A percentile compares a stretch with the other conserved stretches of the same genome.
These are phyloP conservation scores for Lateolabrax maculatus DNA, from an alignment of 2,797 vertebrate genomes.

Conservation along the genomic window DNA sequence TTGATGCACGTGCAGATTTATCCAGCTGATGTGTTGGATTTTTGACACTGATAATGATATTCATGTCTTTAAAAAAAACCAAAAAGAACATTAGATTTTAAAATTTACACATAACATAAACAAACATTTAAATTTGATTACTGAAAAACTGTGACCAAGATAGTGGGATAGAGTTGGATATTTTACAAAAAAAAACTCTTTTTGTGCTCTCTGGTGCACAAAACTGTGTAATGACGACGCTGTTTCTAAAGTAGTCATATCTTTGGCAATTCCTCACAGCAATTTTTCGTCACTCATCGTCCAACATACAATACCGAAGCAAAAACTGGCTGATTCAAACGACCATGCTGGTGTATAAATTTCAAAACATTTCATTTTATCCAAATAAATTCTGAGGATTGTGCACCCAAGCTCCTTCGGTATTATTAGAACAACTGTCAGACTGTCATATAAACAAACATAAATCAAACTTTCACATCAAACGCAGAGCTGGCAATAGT, in stretches of 20 bases:
- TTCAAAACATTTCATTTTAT: neutral
- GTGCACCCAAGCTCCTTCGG: neutral
- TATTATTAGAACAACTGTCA: neutral
- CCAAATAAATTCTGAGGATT: neutral
- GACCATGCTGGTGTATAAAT: neutral
- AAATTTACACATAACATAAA: neutral
- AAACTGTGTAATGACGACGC: neutral
- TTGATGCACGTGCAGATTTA: neutral
- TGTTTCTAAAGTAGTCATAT: neutral
- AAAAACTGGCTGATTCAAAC: neutral
- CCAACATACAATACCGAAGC: neutral
- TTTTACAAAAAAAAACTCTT: neutral
- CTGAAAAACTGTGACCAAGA: neutral
- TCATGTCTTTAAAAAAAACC: neutral
- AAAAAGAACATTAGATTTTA: neutral
- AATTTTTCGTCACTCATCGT: neutral
- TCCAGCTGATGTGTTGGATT: neutral
- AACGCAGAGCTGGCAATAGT: neutral
- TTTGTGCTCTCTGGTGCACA: neutral
- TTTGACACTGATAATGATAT: neutral
- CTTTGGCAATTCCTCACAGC: neutral
- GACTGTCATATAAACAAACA: neutral
- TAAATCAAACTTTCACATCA: neutral
- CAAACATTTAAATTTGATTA: neutral
- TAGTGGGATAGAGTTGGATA: neutral